A percentile compares a stretch with the other conserved stretches of the same genome.
Conservation (phyloP, 2,113 vertebrate species). For the Oncorhynchus tshawytscha region DNA sequence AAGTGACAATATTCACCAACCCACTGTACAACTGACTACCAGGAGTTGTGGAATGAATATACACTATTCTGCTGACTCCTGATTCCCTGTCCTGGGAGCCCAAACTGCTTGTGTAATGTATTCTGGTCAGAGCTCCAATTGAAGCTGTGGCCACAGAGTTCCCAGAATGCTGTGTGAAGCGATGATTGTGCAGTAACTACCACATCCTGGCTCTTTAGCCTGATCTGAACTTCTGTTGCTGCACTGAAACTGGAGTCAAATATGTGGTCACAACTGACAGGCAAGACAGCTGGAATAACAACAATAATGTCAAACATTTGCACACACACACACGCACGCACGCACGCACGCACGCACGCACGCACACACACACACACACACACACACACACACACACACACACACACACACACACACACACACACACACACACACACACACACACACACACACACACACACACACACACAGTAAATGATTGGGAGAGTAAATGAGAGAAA, state of each 20-base stretch:
- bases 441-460: background rate
- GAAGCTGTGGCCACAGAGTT: constrained; percentile 52
- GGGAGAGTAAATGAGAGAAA: no score
- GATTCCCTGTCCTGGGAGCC: constrained; percentile 37
- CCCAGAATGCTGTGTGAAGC: constrained; percentile 46
- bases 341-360: background rate
- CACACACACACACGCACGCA: background rate
- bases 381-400: background rate
- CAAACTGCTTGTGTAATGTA: constrained; percentile 22
- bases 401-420: no score
- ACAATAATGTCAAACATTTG: constrained; percentile 15
- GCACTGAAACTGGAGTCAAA: constrained; percentile 34
- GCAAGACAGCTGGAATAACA: constrained; percentile 57
- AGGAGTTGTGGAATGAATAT: constrained; percentile 20
- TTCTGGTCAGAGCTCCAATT: constrained; percentile 30
- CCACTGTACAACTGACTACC: no score
- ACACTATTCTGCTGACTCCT: constrained; percentile 42
- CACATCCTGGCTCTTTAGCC: constrained; percentile 42
- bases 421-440: background rate
- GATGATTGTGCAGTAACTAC: constrained; percentile 23
- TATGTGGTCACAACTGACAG: constrained; percentile 19
- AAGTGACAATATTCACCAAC: no score
- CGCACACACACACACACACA: constrained; percentile 9
- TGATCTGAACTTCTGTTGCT: constrained; percentile 40
- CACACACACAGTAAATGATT: background rate